Conservation (phyloP, 2,797 vertebrate genomes). For the Allobates femoralis region DNA sequence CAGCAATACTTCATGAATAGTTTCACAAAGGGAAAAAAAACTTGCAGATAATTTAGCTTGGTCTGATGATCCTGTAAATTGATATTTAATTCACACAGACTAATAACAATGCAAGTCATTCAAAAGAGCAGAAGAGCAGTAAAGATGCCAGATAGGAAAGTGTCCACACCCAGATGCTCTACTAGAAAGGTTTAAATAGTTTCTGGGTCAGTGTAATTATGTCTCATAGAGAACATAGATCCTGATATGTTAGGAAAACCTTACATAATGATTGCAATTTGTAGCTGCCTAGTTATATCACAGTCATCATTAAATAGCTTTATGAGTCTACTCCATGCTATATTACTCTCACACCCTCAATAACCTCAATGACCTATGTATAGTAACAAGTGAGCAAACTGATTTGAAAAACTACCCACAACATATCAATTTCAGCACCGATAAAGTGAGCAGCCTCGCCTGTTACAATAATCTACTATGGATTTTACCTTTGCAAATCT, state of each 20-base stretch:
- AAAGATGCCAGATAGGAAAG: neutral
- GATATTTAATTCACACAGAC: neutral
- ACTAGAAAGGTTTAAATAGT: too few relatives aligned
- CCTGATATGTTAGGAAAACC: neutral
- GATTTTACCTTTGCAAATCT: too few relatives aligned
- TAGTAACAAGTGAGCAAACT: neutral
- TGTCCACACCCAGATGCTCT: conserved; percentile 16
- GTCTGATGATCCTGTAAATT: neutral
- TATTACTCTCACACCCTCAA: neutral
- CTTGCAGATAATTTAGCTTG: neutral
- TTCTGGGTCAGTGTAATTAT: conserved; percentile 13
- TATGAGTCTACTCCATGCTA: neutral
- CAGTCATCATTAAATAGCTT: neutral
- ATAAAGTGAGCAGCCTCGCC: too few relatives aligned
- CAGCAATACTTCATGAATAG: neutral
- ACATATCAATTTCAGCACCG: too few relatives aligned
- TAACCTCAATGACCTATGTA: neutral
- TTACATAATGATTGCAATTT: conserved; percentile 30
- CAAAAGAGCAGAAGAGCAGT: neutral
- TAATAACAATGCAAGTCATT: neutral
- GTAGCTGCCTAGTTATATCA: conserved; percentile 9
- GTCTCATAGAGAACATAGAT: neutral
- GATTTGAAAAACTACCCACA: too few relatives aligned
- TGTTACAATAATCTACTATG: too few relatives aligned
- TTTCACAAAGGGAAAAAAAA: neutral